Percentiles rank a stretch among this genome's conserved stretches.
phyloP scores from a whole-genome alignment of 1,140 invertebrate species.

The Pectinophora gossypiella region DNA sequence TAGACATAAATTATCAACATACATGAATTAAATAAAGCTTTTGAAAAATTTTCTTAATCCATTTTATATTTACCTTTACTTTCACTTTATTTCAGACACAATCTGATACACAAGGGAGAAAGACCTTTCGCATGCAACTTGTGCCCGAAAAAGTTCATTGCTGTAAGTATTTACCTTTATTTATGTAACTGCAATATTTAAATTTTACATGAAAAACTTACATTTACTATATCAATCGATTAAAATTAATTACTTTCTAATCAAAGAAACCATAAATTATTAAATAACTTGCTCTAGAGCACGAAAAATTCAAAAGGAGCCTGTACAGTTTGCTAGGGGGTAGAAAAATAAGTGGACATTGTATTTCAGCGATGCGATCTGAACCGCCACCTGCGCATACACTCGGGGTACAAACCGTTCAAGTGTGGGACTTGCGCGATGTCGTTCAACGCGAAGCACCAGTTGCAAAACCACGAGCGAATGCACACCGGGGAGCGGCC shows the following conservation, averaged over 20 bases:
- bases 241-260: too few species aligned
- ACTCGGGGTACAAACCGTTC: slow-evolving; percentile 74
- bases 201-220: too few species aligned
- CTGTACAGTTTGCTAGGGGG: too few species aligned
- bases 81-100: slow-evolving; percentile 76
- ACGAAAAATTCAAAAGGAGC: too few species aligned
- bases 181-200: not conserved
- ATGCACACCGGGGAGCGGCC: slow-evolving; percentile 79
- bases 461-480: slow-evolving; percentile 76
- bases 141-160: slow-evolving; percentile 80
- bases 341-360: slow-evolving; percentile 7
- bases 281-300: too few species aligned
- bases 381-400: slow-evolving; percentile 66
- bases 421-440: slow-evolving; percentile 73
- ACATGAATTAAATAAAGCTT: too few species aligned
- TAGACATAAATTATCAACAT: too few species aligned
- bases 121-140: slow-evolving; percentile 84
- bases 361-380: slow-evolving; percentile 65
- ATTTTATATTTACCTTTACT: too few species aligned
- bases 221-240: too few species aligned
- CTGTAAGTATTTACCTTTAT: slow-evolving; percentile 59
- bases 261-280: too few species aligned
- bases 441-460: slow-evolving; percentile 76
- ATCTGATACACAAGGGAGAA: slow-evolving; percentile 85
- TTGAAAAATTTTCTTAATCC: too few species aligned